Percentiles rank a stretch among this genome's conserved stretches.
These are phyloP conservation scores for Plectus sambesii DNA, from an alignment of 1,140 invertebrate species.

Conservation along the genomic window DNA sequence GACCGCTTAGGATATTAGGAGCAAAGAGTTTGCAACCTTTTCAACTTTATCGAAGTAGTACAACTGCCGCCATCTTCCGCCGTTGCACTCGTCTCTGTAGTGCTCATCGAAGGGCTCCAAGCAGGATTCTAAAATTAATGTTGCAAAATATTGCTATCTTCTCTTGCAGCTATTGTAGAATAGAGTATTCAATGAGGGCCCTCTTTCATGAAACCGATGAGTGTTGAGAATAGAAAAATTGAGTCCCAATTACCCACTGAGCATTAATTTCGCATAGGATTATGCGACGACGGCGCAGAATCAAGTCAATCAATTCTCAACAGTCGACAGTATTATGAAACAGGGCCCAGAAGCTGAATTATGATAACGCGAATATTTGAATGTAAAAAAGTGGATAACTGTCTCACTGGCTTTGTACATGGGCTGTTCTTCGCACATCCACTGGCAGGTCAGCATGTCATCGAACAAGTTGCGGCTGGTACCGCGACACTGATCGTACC, in stretches of 20 bases:
- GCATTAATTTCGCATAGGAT: too few relatives aligned
- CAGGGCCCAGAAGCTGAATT: too few relatives aligned
- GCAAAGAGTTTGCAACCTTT: slow-evolving; percentile 18
- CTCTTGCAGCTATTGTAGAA: too few relatives aligned
- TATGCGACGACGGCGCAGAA: too few relatives aligned
- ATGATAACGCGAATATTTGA: too few relatives aligned
- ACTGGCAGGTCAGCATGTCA: slow-evolving; percentile 37
- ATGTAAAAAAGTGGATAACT: too few relatives aligned
- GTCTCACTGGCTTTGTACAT: slow-evolving; percentile 19
- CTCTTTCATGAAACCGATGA: too few relatives aligned
- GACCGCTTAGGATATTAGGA: background rate
- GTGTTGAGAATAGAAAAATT: slow-evolving; percentile 4
- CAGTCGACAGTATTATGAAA: too few relatives aligned
- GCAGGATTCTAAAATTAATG: slow-evolving; percentile 29
- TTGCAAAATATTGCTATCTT: slow-evolving; percentile 1
- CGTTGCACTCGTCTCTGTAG: slow-evolving; percentile 42
- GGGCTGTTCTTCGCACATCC: slow-evolving; percentile 34
- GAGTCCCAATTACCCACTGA: slow-evolving; percentile 16
- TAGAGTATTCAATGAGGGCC: too few relatives aligned
- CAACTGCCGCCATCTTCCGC: slow-evolving; percentile 35
- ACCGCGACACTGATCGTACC: slow-evolving; percentile 34
- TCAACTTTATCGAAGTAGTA: slow-evolving; percentile 35
- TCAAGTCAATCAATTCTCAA: too few relatives aligned
- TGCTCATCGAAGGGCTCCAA: slow-evolving; percentile 36
- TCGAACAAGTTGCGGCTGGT: slow-evolving; percentile 36